phyloP scores from a whole-genome alignment of 2,888 invertebrate species.

The Lasioglossum morio region DNA sequence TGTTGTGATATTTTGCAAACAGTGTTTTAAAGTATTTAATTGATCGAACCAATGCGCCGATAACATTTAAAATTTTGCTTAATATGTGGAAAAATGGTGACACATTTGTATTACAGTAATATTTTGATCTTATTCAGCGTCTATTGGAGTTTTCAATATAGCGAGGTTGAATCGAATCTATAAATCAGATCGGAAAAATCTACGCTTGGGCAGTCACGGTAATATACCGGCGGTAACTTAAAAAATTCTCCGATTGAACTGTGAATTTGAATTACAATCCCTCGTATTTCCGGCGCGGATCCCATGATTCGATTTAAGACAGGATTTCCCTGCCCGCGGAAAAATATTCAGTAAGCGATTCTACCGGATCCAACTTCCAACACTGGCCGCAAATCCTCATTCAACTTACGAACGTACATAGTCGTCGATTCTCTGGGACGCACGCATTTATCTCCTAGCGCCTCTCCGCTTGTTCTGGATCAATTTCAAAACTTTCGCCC shows the following conservation, averaged over 20 bases:
- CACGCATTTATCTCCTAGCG: slow-evolving; percentile 39
- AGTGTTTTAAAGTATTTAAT: no score
- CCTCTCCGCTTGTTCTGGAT: slow-evolving; percentile 18
- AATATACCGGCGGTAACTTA: background rate
- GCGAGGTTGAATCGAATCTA: background rate
- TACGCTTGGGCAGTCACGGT: background rate
- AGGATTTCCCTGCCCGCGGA: slow-evolving; percentile 6
- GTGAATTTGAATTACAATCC: slow-evolving; percentile 22
- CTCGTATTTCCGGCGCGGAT: background rate
- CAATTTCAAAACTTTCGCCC: slow-evolving; percentile 44
- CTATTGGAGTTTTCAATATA: background rate
- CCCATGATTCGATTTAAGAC: slow-evolving; percentile 27
- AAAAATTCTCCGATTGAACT: background rate
- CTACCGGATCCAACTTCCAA: slow-evolving; percentile 12
- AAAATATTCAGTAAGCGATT: slow-evolving; percentile 44
- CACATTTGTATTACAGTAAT: background rate
- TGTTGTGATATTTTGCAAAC: no score
- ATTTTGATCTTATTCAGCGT: background rate
- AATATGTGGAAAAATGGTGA: background rate
- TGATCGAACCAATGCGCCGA: no score
- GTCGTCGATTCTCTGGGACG: slow-evolving; percentile 37
- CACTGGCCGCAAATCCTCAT: slow-evolving; percentile 37
- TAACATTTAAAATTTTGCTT: no score
- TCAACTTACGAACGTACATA: slow-evolving; percentile 43
- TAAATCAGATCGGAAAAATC: background rate